phyloP scores from a whole-genome alignment of 2,888 invertebrate species.

The Hyposoter didymator region DNA sequence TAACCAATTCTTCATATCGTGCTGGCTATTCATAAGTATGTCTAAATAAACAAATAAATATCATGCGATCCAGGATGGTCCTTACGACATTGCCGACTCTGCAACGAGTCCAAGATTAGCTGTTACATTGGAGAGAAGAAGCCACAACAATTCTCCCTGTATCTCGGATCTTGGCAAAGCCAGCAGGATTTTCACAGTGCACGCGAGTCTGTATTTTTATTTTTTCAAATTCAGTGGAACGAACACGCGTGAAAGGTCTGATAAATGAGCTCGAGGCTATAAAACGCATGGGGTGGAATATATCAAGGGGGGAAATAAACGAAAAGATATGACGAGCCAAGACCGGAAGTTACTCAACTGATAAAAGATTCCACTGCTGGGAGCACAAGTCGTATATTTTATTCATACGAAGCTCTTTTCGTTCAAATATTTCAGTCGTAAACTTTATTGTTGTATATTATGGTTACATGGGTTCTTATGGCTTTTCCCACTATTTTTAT shows the following conservation, averaged over 20 bases:
- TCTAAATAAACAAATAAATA: neutral
- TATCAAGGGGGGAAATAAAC: conserved; percentile 24
- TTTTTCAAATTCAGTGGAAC: conserved; percentile 3
- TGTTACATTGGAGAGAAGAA: conserved; percentile 4
- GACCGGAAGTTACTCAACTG: conserved; percentile 59
- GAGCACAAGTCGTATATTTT: neutral
- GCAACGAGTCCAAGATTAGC: conserved; percentile 49
- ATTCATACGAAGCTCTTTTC: neutral
- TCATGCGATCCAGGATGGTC: conserved; percentile 10
- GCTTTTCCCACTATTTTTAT: neutral
- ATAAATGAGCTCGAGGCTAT: conserved; percentile 37
- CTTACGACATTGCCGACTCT: conserved; percentile 53
- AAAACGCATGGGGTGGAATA: conserved; percentile 14
- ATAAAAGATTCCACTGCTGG: conserved; percentile 33
- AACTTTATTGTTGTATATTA: conserved; percentile 3
- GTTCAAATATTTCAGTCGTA: neutral
- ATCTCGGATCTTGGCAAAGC: conserved; percentile 38
- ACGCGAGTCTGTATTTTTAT: conserved; percentile 38
- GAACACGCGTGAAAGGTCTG: conserved; percentile 26
- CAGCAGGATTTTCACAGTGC: conserved; percentile 18
- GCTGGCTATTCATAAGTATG: neutral
- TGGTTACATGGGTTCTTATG: neutral
- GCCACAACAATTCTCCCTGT: conserved; percentile 12
- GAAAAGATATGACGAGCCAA: conserved; percentile 30
- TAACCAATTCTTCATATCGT: conserved; percentile 34